Conservation (phyloP, 2,888 invertebrate genomes). For the Ectemnius lituratus region DNA sequence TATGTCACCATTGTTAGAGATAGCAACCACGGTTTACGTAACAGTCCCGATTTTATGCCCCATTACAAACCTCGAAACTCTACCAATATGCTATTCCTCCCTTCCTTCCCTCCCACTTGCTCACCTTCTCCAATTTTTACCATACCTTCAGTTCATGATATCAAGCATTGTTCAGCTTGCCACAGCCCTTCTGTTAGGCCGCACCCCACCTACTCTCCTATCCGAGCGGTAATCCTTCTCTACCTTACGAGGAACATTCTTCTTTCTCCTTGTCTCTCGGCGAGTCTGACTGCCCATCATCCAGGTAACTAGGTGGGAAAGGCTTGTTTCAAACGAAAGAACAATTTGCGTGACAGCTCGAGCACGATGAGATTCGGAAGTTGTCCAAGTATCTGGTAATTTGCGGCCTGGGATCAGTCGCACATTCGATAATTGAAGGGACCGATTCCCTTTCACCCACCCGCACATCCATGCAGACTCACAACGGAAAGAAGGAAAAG, state of each 20-base stretch:
- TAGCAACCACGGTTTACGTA: slow-evolving; percentile 60
- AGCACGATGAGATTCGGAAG: slow-evolving; percentile 45
- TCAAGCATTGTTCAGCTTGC: background rate
- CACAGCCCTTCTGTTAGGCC: background rate
- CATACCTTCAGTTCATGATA: too few species aligned
- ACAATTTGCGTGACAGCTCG: background rate
- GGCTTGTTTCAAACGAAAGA: background rate
- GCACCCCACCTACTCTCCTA: too few species aligned
- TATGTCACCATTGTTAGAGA: slow-evolving; percentile 66
- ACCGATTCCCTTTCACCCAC: too few species aligned
- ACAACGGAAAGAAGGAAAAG: slow-evolving; percentile 29
- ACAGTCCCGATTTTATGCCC: slow-evolving; percentile 68
- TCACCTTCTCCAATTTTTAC: background rate
- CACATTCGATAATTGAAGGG: too few species aligned
- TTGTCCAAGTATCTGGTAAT: slow-evolving; percentile 52
- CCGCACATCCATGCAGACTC: too few species aligned
- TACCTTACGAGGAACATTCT: too few species aligned
- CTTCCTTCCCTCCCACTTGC: background rate
- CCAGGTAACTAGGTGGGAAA: too few species aligned
- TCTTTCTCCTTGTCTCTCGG: background rate
- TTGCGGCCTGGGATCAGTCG: slow-evolving; percentile 27
- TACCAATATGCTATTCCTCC: slow-evolving; percentile 14
- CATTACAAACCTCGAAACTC: slow-evolving; percentile 51
- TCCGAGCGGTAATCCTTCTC: too few species aligned
- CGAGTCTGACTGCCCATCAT: too few species aligned